A percentile compares a stretch with the other conserved stretches of the same genome.
Evolutionary conservation across 2,113 vertebrate species (phyloP).

Genomic region (Odocoileus virginianus): DNA sequence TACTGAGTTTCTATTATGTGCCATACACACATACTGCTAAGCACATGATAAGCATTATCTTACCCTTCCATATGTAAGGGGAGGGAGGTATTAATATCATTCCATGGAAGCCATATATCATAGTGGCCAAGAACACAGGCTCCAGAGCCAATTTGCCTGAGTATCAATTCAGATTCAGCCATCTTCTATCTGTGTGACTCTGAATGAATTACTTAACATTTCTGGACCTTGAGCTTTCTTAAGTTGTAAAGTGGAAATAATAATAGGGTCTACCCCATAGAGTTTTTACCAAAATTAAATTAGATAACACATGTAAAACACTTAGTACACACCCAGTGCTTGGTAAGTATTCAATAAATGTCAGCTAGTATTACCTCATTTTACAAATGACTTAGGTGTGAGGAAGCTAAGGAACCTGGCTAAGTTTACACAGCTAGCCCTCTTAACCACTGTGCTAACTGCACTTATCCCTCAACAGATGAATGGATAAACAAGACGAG

Average conservation of each 20-base stretch:
- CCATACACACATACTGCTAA: neutral
- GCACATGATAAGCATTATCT: neutral
- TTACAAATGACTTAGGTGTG: neutral
- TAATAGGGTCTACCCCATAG: neutral
- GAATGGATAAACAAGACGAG: neutral
- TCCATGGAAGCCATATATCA: neutral
- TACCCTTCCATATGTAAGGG: neutral
- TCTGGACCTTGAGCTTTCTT: neutral
- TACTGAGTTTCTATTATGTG: neutral
- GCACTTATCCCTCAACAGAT: neutral
- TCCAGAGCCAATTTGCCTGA: neutral
- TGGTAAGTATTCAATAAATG: neutral
- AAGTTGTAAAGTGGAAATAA: neutral
- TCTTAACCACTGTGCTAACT: neutral
- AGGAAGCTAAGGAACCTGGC: neutral
- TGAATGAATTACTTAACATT: neutral
- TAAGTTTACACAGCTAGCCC: neutral
- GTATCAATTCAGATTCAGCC: neutral
- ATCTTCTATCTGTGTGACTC: neutral
- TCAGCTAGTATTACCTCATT: neutral
- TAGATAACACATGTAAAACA: neutral
- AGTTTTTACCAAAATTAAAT: neutral
- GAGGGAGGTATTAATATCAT: neutral
- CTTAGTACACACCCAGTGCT: neutral
- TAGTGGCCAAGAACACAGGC: neutral